Percentiles rank a stretch among this genome's conserved stretches.
These are phyloP conservation scores for Oscheius sp. DNA, from an alignment of 1,140 invertebrate genomes.

Conservation along the genomic window DNA sequence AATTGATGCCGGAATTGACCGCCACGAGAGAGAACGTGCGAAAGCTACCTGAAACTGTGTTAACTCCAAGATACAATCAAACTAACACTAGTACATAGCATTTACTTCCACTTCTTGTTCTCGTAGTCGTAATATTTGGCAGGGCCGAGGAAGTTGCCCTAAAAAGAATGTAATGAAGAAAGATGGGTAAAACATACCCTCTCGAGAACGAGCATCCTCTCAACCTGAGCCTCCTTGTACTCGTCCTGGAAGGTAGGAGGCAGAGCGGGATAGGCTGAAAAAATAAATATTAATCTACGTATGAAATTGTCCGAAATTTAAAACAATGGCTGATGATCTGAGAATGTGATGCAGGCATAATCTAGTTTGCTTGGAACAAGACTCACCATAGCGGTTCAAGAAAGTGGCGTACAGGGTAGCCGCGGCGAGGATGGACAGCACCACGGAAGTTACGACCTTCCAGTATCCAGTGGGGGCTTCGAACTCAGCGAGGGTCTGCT, in stretches of 20 bases:
- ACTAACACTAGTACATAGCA: no score
- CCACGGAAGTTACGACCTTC: slow-evolving; percentile 42
- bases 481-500: slow-evolving; percentile 58
- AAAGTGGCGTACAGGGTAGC: slow-evolving; percentile 51
- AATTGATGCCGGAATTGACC: background rate
- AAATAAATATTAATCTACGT: no score
- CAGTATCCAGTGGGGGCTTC: slow-evolving; percentile 59
- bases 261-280: slow-evolving; percentile 51
- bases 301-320: background rate
- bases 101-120: slow-evolving; percentile 59
- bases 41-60: no score
- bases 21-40: background rate
- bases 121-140: slow-evolving; percentile 57
- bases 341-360: background rate
- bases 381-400: slow-evolving; percentile 51
- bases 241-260: slow-evolving; percentile 59
- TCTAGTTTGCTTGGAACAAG: slow-evolving; percentile 10
- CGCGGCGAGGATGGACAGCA: slow-evolving; percentile 40
- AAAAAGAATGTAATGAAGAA: background rate
- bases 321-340: background rate
- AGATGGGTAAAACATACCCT: slow-evolving; percentile 12
- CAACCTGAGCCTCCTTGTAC: slow-evolving; percentile 53
- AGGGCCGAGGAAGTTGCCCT: slow-evolving; percentile 49
- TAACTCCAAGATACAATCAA: no score
- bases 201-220: slow-evolving; percentile 49